Conservation (phyloP, 2,888 invertebrate species). For the Drosophila algonquin region DNA sequence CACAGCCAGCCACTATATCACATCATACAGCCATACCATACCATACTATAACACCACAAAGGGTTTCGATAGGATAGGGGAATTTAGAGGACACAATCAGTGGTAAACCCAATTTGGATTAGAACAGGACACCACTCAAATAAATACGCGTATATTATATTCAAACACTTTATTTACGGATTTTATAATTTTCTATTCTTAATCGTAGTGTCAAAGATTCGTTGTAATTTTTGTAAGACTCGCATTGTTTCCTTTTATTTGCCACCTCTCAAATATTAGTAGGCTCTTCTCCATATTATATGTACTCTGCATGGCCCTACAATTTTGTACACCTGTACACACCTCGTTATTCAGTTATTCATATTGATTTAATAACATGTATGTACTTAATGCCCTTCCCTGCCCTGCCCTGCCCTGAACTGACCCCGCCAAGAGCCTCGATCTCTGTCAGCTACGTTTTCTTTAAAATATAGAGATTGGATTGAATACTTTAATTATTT, state of each 20-base stretch:
- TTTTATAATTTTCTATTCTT: constrained; percentile 28
- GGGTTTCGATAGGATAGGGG: neutral
- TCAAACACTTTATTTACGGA: constrained; percentile 32
- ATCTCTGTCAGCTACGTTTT: neutral
- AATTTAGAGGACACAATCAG: constrained; percentile 2
- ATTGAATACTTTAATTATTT: constrained; percentile 12
- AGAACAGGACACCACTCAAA: constrained; percentile 7
- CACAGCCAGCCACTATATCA: constrained; percentile 30
- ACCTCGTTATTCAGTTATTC: constrained; percentile 38
- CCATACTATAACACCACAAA: constrained; percentile 5
- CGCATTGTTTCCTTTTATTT: constrained; percentile 44
- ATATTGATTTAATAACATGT: constrained; percentile 29
- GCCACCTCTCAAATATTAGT: constrained; percentile 35
- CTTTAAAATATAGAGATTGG: constrained; percentile 19
- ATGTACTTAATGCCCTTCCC: constrained; percentile 17
- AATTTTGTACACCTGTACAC: constrained; percentile 35
- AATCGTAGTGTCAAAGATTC: constrained; percentile 36
- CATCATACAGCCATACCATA: constrained; percentile 4
- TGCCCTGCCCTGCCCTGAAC: constrained; percentile 13
- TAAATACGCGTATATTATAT: constrained; percentile 2
- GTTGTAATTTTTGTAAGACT: constrained; percentile 33
- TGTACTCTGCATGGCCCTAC: constrained; percentile 41
- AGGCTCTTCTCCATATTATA: constrained; percentile 38
- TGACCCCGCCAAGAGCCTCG: constrained; percentile 1
- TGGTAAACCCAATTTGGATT: neutral